These are phyloP conservation scores for Cenopis cana DNA, from an alignment of 2,888 invertebrate species.

Conservation along the genomic window DNA sequence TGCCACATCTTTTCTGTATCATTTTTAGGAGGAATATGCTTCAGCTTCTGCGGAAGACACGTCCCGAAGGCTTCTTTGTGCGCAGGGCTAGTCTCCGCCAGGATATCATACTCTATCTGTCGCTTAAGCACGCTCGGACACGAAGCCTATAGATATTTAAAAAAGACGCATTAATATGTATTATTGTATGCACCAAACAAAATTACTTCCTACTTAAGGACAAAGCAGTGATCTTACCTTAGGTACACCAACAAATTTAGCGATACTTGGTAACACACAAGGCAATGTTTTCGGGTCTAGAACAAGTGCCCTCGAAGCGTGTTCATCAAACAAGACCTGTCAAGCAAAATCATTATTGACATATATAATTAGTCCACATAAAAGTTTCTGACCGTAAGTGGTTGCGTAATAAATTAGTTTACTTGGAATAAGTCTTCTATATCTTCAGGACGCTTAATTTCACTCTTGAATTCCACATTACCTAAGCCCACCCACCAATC, in stretches of 20 bases:
- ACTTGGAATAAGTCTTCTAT: slow-evolving; percentile 85
- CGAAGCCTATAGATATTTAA: slow-evolving; percentile 63
- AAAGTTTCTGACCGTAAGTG: not conserved
- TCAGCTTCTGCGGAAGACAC: slow-evolving; percentile 78
- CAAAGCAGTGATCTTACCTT: slow-evolving; percentile 56
- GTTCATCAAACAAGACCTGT: slow-evolving; percentile 81
- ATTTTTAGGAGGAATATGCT: slow-evolving; percentile 82
- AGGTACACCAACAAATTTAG: slow-evolving; percentile 62
- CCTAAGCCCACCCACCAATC: slow-evolving; percentile 83
- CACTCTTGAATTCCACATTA: slow-evolving; percentile 76
- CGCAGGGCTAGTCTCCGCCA: slow-evolving; percentile 76
- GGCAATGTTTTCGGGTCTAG: slow-evolving; percentile 74
- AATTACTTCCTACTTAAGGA: not conserved
- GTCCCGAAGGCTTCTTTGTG: slow-evolving; percentile 82
- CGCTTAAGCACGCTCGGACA: slow-evolving; percentile 78
- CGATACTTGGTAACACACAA: slow-evolving; percentile 73
- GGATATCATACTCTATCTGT: slow-evolving; percentile 78
- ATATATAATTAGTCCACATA: not conserved
- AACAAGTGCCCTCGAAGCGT: slow-evolving; percentile 74
- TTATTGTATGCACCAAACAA: not conserved
- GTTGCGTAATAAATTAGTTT: slow-evolving; percentile 29
- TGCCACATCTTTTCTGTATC: slow-evolving; percentile 83
- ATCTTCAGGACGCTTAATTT: slow-evolving; percentile 80
- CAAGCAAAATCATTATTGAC: slow-evolving; percentile 31
- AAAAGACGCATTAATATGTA: not conserved